Base-by-base conservation (phyloP, 2,113 vertebrate species). In the Glaucidium brasilianum region DNA sequence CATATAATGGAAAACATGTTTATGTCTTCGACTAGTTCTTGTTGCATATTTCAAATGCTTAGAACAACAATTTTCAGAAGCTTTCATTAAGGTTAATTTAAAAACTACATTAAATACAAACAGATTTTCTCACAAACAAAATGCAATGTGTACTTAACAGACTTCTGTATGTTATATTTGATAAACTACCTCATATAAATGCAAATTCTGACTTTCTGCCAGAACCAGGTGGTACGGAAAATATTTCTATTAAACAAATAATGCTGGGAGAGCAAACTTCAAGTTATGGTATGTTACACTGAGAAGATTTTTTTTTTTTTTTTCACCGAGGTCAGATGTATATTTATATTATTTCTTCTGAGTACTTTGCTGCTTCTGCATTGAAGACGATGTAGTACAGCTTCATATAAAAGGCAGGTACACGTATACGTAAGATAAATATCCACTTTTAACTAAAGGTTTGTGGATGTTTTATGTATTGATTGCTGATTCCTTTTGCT, bases 141-240 rank as follows among this genome's bases (percentile, higher is more conserved):
- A 98, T 98, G 98, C 98, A 98, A 97, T 98, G 98, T 98, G 98
- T 98, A 98, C 98, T 98, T 98, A 98, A 98, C 98, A 98, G 98
- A 98, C 98, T 98, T 98, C 98, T 98, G 98, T 98, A 98, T 98
- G 98, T 98, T 98, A 98, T 98, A 98, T 98, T 98, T 98, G 98
- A 98, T 98, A 98, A 98, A 98, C 97, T 98, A 98, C 98, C 98
- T 98, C 98, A 98, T 98, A 98, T 98, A 98, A 98, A 98, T 98
- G 98, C 98, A 98, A 98, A 98, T 98, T 98, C 98, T 98, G 98
- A 98, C 98, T 98, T 98, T 98, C 97, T 98, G 98, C 98, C 98
- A 98, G 98, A 98, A 98, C 98, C 98, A 98, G 98, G 98, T 98
- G 98, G 98, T 98, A 98, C 88, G n/a, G 97, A 96, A 98, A 98